A percentile compares a stretch with the other conserved stretches of the same genome.
Conservation (phyloP, 2,888 invertebrate species). For the Anarsia innoxiella region DNA sequence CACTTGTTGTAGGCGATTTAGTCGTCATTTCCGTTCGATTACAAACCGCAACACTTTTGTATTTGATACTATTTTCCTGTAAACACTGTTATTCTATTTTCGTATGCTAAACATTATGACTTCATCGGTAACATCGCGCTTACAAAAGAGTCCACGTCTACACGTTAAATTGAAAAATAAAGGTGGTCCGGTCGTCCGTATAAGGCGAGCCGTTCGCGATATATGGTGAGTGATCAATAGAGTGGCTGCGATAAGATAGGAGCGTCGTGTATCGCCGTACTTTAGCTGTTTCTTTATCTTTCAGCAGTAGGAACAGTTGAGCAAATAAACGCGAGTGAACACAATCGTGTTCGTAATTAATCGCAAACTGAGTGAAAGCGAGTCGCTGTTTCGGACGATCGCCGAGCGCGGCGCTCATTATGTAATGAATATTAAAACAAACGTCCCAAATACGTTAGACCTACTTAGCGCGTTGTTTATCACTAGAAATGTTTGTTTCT, state of each 20-base stretch:
- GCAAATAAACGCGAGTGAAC: slow-evolving; percentile 65
- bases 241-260: slow-evolving; percentile 68
- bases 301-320: slow-evolving; percentile 67
- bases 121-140: slow-evolving; percentile 69
- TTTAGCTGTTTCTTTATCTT: slow-evolving; percentile 68
- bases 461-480: slow-evolving; percentile 38
- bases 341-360: slow-evolving; percentile 65
- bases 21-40: slow-evolving; percentile 70
- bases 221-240: slow-evolving; percentile 70
- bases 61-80: slow-evolving; percentile 71
- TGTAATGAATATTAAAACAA: slow-evolving; percentile 69
- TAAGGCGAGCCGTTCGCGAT: slow-evolving; percentile 66
- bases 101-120: slow-evolving; percentile 68
- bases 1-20: slow-evolving; percentile 66
- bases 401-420: slow-evolving; percentile 43
- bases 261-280: slow-evolving; percentile 50
- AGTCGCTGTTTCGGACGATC: slow-evolving; percentile 37
- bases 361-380: slow-evolving; percentile 67
- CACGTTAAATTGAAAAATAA: slow-evolving; percentile 67
- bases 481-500: too few relatives aligned
- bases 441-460: slow-evolving; percentile 54
- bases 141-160: slow-evolving; percentile 55
- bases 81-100: slow-evolving; percentile 69
- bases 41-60: slow-evolving; percentile 71
- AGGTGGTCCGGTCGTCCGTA: slow-evolving; percentile 64